phyloP scores from a whole-genome alignment of 2,888 invertebrate species.

The Drosophila austrosaltans region DNA sequence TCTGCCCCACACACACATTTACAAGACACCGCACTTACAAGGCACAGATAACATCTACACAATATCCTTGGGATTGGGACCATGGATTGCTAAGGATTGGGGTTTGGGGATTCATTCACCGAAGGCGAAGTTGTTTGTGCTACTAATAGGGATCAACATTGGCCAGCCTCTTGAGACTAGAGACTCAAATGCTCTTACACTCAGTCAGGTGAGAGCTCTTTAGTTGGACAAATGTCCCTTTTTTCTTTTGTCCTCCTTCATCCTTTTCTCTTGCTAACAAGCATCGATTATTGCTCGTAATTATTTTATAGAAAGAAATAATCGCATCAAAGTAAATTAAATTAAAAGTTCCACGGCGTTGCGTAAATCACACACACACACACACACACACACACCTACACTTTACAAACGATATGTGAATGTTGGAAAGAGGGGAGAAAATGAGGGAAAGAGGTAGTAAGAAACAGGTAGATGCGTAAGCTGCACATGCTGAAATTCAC shows the following conservation, averaged over 20 bases:
- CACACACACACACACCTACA: constrained; percentile 19
- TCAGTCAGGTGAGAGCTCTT: constrained; percentile 40
- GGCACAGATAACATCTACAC: constrained; percentile 69
- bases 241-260: constrained; percentile 10
- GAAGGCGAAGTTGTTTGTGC: constrained; percentile 61
- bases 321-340: constrained; percentile 71
- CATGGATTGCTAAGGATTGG: constrained; percentile 29
- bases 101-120: constrained; percentile 3
- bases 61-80: constrained; percentile 65
- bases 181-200: constrained; percentile 1
- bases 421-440: neutral
- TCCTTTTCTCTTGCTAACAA: constrained; percentile 43
- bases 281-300: constrained; percentile 48
- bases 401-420: neutral
- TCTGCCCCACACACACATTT: neutral
- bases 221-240: constrained; percentile 50
- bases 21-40: constrained; percentile 47
- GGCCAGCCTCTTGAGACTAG: constrained; percentile 70
- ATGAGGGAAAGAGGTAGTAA: neutral
- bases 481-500: constrained; percentile 70
- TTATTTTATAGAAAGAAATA: constrained; percentile 54
- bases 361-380: constrained; percentile 67
- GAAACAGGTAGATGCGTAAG: constrained; percentile 43
- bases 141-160: constrained; percentile 76
- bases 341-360: constrained; percentile 69